Evolutionary conservation across 2,113 vertebrate species (phyloP).

Genomic region (Struthio camelus): DNA sequence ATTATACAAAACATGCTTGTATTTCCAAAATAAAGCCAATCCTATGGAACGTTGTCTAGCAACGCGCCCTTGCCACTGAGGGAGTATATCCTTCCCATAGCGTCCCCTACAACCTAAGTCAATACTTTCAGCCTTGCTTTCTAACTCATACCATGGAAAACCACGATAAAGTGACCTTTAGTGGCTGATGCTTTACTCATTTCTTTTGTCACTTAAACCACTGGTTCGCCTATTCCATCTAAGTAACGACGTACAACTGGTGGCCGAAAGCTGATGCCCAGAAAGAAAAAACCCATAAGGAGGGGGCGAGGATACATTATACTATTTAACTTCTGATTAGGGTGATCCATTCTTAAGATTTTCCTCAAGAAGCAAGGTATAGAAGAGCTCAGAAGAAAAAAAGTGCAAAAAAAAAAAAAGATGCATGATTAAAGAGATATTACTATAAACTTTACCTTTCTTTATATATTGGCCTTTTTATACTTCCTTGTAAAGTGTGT

Average conservation of each 20-base stretch:
- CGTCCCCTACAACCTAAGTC: background rate
- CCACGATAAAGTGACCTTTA: background rate
- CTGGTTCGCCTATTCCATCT: background rate
- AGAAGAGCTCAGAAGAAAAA: background rate
- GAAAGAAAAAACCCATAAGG: background rate
- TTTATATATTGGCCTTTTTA: background rate
- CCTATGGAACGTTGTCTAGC: background rate
- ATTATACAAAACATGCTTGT: background rate
- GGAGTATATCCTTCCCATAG: background rate
- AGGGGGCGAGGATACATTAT: background rate
- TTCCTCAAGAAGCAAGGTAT: background rate
- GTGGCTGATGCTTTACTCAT: background rate
- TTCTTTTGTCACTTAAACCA: background rate
- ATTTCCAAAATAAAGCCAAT: background rate
- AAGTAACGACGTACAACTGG: background rate
- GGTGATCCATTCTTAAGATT: background rate
- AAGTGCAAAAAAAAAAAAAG: background rate
- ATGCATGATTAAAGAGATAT: fast-evolving
- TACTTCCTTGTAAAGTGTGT: background rate
- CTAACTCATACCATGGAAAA: background rate
- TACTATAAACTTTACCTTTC: background rate
- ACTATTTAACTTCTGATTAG: background rate
- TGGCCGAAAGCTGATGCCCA: background rate
- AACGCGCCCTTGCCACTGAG: background rate
- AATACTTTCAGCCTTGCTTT: background rate